Conservation (phyloP, 2,113 vertebrate genomes). For the Callorhinus ursinus region DNA sequence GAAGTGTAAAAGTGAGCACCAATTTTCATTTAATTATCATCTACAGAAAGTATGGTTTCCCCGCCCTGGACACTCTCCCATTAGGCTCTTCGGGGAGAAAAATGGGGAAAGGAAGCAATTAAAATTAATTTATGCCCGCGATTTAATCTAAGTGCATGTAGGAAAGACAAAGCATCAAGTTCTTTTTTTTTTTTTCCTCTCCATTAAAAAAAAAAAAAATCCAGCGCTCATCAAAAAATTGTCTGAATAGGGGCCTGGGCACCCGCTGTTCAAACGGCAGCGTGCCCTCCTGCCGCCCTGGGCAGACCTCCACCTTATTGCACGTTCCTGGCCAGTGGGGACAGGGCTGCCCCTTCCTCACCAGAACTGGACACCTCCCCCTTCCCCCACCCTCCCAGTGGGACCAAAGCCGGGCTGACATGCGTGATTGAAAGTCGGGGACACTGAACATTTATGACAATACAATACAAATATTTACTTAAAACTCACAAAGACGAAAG, state of each 20-base stretch:
- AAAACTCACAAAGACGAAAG: slow-evolving; percentile 96
- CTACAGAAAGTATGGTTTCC: slow-evolving; percentile 81
- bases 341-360: not conserved
- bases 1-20: slow-evolving; percentile 91
- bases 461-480: slow-evolving; percentile 95
- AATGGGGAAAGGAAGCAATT: not conserved
- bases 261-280: not conserved
- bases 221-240: not conserved
- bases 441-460: slow-evolving; percentile 89
- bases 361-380: accelerated
- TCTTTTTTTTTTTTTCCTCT: not conserved
- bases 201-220: not conserved
- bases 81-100: slow-evolving; percentile 72
- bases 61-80: slow-evolving; percentile 83
- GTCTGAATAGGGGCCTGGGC: not conserved
- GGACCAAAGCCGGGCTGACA: slow-evolving; percentile 83
- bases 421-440: slow-evolving; percentile 91
- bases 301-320: not conserved
- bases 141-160: slow-evolving; percentile 28
- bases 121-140: slow-evolving; percentile 69
- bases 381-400: not conserved
- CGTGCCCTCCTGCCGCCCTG: not conserved
- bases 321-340: not conserved
- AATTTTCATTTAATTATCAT: slow-evolving; percentile 72
- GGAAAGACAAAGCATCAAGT: slow-evolving; percentile 60